A percentile compares a stretch with the other conserved stretches of the same genome.
phyloP scores from a whole-genome alignment of 2,888 invertebrate species.

The Eristalis tenax region DNA sequence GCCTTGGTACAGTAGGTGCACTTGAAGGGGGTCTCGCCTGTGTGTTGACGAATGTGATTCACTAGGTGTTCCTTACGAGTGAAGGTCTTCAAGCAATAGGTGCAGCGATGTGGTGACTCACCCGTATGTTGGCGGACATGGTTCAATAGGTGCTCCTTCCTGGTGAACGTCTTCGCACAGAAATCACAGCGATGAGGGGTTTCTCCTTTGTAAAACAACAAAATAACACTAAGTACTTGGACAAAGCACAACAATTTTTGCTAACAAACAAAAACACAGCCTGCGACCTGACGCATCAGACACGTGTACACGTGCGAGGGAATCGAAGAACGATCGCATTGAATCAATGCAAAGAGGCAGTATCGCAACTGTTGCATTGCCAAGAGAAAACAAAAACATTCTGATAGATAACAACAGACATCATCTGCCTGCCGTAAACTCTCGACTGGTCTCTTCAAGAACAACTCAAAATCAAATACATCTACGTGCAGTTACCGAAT shows the following conservation, averaged over 20 bases:
- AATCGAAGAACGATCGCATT: no score
- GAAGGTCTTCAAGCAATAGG: slow-evolving; percentile 92
- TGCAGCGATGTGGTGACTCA: slow-evolving; percentile 92
- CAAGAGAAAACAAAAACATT: no score
- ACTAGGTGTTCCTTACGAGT: slow-evolving; percentile 94
- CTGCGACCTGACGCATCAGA: no score
- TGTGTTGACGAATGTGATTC: slow-evolving; percentile 92
- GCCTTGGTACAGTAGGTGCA: slow-evolving; percentile 93
- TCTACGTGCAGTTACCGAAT: background rate
- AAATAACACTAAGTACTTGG: slow-evolving; percentile 65
- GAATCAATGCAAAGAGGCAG: no score
- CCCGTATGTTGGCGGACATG: slow-evolving; percentile 91
- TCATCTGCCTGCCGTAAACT: no score
- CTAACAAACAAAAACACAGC: background rate
- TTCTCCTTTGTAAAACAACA: slow-evolving; percentile 83
- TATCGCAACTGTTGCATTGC: no score
- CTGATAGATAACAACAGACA: no score
- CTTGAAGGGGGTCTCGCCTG: slow-evolving; percentile 91
- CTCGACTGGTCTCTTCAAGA: background rate
- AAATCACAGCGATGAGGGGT: slow-evolving; percentile 93
- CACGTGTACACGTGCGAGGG: no score
- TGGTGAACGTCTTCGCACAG: slow-evolving; percentile 93
- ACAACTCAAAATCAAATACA: background rate
- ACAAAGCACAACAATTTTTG: background rate
- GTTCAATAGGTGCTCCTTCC: slow-evolving; percentile 92